Percentiles rank a stretch among this genome's conserved stretches.
These are phyloP conservation scores for Cochlearius cochlearius DNA, from an alignment of 2,113 vertebrate species.

Conservation along the genomic window DNA sequence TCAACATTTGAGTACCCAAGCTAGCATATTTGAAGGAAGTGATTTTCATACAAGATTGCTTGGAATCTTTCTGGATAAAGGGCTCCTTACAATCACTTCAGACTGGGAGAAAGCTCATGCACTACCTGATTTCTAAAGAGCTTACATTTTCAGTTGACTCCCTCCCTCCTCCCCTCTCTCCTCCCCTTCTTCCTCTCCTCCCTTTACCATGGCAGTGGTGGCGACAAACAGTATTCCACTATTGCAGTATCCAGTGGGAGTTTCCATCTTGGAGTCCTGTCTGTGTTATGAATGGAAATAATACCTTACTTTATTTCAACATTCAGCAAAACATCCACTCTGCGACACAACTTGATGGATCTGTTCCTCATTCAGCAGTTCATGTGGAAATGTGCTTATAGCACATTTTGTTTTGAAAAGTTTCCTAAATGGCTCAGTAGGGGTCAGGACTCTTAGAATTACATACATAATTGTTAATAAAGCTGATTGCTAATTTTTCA, in stretches of 20 bases:
- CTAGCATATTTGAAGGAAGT: background rate
- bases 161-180: background rate
- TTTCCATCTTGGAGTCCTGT: background rate
- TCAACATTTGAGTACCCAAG: background rate
- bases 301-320: background rate
- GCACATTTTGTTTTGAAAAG: background rate
- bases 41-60: background rate
- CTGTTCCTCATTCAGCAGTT: background rate
- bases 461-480: conserved; percentile 43
- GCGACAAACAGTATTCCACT: background rate
- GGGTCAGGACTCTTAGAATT: background rate
- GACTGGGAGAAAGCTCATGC: background rate
- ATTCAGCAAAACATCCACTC: background rate
- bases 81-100: background rate
- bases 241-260: background rate
- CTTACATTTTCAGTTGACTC: background rate
- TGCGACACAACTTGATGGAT: background rate
- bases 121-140: background rate
- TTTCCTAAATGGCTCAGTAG: conserved; percentile 37
- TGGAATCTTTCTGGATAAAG: background rate
- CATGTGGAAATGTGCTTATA: background rate
- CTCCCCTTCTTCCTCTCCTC: background rate
- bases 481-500: conserved; percentile 41
- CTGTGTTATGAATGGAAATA: background rate
- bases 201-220: background rate